A percentile compares a stretch with the other conserved stretches of the same genome.
These are phyloP conservation scores for Speoplatyrhinus poulsoni DNA, from an alignment of 2,113 vertebrate species.

Conservation along the genomic window DNA sequence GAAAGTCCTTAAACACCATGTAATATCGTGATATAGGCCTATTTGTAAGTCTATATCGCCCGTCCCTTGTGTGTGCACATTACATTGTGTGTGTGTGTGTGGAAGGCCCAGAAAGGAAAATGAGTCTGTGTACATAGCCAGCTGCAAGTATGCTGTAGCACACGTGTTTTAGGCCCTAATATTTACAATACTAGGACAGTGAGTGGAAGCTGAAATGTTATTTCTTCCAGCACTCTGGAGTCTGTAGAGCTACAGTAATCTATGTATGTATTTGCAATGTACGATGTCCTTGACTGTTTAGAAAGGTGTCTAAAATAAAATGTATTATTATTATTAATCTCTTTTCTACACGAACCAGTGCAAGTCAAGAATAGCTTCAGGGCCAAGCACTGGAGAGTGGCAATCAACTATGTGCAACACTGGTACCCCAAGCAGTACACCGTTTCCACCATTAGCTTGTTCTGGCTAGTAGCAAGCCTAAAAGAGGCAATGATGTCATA, in stretches of 20 bases:
- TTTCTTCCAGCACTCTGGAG: slow-evolving; percentile 35
- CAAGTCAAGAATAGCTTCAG: slow-evolving; percentile 47
- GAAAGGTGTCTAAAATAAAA: too few relatives aligned
- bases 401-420: neutral
- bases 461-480: slow-evolving; percentile 16
- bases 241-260: neutral
- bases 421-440: neutral
- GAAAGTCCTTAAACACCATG: too few relatives aligned
- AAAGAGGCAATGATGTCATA: slow-evolving; percentile 41
- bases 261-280: too few relatives aligned
- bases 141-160: slow-evolving; percentile 13
- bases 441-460: neutral
- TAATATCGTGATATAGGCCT: too few relatives aligned
- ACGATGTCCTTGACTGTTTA: too few relatives aligned
- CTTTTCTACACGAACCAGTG: slow-evolving; percentile 26
- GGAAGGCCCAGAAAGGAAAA: slow-evolving; percentile 15
- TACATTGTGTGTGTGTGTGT: too few relatives aligned
- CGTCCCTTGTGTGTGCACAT: too few relatives aligned
- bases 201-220: slow-evolving; percentile 42
- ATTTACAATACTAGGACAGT: slow-evolving; percentile 30
- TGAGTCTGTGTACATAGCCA: slow-evolving; percentile 6
- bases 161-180: slow-evolving; percentile 25
- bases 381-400: slow-evolving; percentile 31
- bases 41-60: too few relatives aligned
- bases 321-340: too few relatives aligned